Percentiles rank a stretch among this genome's conserved stretches.
Evolutionary conservation across 2,797 vertebrate genomes (phyloP).

Genomic region (Cottoperca gobio): DNA sequence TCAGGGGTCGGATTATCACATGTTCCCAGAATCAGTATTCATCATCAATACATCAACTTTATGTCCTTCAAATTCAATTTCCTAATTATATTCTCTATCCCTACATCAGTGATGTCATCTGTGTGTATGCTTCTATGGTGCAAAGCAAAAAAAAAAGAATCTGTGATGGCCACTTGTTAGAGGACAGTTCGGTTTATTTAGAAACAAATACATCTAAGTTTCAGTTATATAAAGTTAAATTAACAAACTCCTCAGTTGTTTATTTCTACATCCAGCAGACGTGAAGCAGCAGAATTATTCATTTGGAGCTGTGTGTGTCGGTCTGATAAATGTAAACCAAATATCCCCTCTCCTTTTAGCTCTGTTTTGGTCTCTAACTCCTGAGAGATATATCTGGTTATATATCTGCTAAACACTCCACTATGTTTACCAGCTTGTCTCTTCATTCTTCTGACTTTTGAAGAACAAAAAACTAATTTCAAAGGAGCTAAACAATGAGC

Average conservation of each 20-base stretch:
- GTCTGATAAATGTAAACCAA: not conserved
- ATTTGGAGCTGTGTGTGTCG: not conserved
- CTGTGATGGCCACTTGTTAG: not conserved
- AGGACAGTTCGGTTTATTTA: not conserved
- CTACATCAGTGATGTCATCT: not conserved
- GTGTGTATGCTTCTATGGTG: not conserved
- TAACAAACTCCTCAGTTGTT: not conserved
- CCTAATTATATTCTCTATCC: not conserved
- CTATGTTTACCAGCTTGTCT: too few relatives aligned
- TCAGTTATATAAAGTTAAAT: not conserved
- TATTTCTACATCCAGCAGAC: not conserved
- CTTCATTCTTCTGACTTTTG: too few relatives aligned
- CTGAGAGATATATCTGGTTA: not conserved
- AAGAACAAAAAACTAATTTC: too few relatives aligned
- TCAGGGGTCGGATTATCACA: too few relatives aligned
- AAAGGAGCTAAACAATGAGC: not conserved
- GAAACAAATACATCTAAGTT: too few relatives aligned
- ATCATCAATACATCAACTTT: not conserved
- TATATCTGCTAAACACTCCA: not conserved
- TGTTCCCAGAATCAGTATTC: not conserved
- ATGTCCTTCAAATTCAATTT: not conserved
- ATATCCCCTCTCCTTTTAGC: not conserved
- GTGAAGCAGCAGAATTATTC: too few relatives aligned
- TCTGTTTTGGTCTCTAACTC: too few relatives aligned
- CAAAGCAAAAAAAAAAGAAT: not conserved